A percentile compares a stretch with the other conserved stretches of the same genome.
Conservation (phyloP, 2,797 vertebrate genomes). For the Arremon brunneinucha region DNA sequence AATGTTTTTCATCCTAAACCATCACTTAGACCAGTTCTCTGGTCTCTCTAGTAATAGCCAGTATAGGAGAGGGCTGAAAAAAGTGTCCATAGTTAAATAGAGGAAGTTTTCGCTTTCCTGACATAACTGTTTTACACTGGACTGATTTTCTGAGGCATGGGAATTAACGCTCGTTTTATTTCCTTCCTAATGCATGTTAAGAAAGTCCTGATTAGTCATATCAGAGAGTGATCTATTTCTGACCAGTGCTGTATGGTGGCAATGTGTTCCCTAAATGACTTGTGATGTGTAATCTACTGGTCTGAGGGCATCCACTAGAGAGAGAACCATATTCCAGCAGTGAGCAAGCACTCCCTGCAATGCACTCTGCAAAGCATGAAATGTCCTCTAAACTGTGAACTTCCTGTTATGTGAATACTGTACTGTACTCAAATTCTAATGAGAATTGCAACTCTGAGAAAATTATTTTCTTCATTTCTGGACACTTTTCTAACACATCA, state of each 20-base stretch:
- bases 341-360: neutral
- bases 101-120: neutral
- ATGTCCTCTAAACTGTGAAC: neutral
- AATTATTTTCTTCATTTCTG: neutral
- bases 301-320: neutral
- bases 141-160: neutral
- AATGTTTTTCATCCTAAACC: neutral
- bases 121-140: neutral
- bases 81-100: neutral
- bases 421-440: neutral
- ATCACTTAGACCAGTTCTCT: neutral
- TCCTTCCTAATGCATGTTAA: neutral
- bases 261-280: neutral
- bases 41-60: neutral
- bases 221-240: conserved; percentile 13
- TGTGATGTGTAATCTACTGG: neutral
- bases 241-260: neutral
- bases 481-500: conserved; percentile 17
- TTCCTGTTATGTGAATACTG: neutral
- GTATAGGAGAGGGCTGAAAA: neutral
- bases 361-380: neutral
- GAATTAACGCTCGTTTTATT: neutral
- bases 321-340: neutral
- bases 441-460: conserved; percentile 12
- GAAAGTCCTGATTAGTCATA: neutral